Percentiles rank a stretch among this genome's conserved stretches.
These are phyloP conservation scores for Proterorhinus semilunaris DNA, from an alignment of 2,113 vertebrate genomes.

Conservation along the genomic window DNA sequence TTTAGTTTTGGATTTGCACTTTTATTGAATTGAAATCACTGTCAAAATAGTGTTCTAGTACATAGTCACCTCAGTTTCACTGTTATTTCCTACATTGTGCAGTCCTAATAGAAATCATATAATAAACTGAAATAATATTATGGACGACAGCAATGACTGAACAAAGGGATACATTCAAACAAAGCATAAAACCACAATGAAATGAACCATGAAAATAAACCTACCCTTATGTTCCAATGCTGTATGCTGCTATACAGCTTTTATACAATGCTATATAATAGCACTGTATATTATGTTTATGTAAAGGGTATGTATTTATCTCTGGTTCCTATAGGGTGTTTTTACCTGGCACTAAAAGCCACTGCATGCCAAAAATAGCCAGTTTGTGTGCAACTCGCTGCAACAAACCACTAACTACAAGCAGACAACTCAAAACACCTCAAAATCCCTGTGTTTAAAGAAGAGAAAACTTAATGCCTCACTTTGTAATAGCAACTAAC, in stretches of 20 bases:
- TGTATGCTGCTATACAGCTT: not conserved
- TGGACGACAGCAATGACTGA: not conserved
- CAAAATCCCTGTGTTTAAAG: not conserved
- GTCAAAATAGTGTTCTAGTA: too few relatives aligned
- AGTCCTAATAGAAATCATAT: not conserved
- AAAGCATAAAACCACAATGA: not conserved
- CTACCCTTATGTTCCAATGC: not conserved
- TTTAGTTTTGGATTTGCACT: too few relatives aligned
- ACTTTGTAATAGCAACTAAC: not conserved
- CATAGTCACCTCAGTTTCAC: too few relatives aligned
- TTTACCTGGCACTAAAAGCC: not conserved
- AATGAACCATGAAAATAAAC: not conserved
- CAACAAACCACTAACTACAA: not conserved
- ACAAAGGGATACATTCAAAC: not conserved
- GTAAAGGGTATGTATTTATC: too few relatives aligned
- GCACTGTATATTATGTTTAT: too few relatives aligned
- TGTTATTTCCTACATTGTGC: not conserved
- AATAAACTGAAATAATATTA: slow-evolving; percentile 2
- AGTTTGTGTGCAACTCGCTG: not conserved
- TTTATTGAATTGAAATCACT: too few relatives aligned
- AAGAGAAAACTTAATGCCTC: not conserved
- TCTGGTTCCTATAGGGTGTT: too few relatives aligned
- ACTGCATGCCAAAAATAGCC: not conserved
- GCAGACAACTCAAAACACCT: not conserved
- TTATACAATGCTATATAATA: not conserved